Percentiles rank a stretch among this genome's conserved stretches.
Evolutionary conservation across 2,888 invertebrate genomes (phyloP).

Genomic region (Galerucella pusilla): DNA sequence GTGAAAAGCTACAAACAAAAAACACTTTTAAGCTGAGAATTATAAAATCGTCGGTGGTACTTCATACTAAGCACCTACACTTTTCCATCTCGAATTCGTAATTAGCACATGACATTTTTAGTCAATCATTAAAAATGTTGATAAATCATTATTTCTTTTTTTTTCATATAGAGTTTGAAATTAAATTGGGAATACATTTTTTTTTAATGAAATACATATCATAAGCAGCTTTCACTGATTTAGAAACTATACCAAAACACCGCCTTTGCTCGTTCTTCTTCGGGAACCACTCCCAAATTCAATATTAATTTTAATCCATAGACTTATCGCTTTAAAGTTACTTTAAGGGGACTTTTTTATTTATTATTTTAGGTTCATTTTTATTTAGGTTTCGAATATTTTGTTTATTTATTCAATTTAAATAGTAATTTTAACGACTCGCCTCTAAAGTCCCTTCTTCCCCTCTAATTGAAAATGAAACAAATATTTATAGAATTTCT

Average conservation of each 20-base stretch:
- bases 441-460: neutral
- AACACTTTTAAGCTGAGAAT: no score
- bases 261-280: neutral
- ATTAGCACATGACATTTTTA: no score
- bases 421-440: neutral
- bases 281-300: neutral
- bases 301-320: neutral
- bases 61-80: no score
- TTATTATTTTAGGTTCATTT: neutral
- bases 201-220: neutral
- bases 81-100: no score
- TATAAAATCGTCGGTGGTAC: no score
- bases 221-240: neutral
- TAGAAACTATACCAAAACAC: neutral
- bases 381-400: neutral
- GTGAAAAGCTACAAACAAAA: no score
- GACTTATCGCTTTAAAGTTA: neutral
- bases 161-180: no score
- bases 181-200: no score
- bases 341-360: neutral
- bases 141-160: no score
- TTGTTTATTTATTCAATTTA: neutral
- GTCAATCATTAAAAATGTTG: no score
- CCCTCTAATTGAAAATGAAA: no score
- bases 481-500: no score